phyloP scores from a whole-genome alignment of 1,140 invertebrate species.

The Diprion similis region DNA sequence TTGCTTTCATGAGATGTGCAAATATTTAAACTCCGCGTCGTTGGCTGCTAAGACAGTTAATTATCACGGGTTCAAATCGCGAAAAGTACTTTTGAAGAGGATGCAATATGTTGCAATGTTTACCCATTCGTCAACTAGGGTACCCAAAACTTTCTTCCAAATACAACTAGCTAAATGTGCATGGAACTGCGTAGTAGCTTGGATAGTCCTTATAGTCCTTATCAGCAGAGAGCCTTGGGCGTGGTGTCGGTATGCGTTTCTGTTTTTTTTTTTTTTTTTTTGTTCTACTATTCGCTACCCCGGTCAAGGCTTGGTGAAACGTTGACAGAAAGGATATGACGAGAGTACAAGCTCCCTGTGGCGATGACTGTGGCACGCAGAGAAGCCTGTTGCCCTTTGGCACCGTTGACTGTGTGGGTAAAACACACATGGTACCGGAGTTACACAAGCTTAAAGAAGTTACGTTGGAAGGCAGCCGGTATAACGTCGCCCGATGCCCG shows the following conservation, averaged over 20 bases:
- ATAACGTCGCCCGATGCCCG: background rate
- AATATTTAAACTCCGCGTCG: no score
- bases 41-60: no score
- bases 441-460: background rate
- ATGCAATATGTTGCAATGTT: no score
- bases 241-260: background rate
- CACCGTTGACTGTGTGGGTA: background rate
- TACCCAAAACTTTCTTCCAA: no score
- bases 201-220: no score
- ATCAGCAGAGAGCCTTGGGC: no score
- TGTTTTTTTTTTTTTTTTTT: conserved; percentile 18
- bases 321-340: conserved; percentile 23
- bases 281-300: background rate
- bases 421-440: background rate
- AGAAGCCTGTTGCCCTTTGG: background rate
- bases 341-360: conserved; percentile 16
- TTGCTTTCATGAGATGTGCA: no score
- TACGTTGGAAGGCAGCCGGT: background rate
- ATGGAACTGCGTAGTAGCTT: no score
- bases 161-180: no score
- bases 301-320: background rate
- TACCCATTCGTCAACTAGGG: no score
- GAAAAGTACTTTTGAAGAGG: no score
- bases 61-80: no score
- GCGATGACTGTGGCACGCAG: background rate